Percentiles rank a stretch among this genome's conserved stretches.
Evolutionary conservation across 2,113 vertebrate species (phyloP).

Genomic region (Phylloscopus trochilus): DNA sequence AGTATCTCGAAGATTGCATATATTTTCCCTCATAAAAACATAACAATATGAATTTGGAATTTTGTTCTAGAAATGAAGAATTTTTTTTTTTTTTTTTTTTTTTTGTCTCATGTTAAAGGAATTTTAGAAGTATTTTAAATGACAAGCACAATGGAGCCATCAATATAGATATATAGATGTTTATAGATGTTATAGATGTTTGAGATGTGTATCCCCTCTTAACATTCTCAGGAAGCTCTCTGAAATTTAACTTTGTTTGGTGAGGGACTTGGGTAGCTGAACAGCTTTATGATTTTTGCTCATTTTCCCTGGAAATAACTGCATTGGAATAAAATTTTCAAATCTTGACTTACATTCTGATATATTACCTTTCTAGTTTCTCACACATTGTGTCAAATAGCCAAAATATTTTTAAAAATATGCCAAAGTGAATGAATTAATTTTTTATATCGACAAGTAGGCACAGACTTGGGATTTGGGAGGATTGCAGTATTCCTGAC

Average conservation of each 20-base stretch:
- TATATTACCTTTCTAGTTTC: neutral
- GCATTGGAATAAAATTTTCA: neutral
- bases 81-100: neutral
- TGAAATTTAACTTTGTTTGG: neutral
- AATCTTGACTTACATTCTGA: neutral
- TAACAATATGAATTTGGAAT: neutral
- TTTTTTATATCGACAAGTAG: neutral
- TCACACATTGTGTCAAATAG: neutral
- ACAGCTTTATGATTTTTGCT: neutral
- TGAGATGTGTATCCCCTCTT: neutral
- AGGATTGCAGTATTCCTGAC: neutral
- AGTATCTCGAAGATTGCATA: neutral
- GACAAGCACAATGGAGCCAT: neutral
- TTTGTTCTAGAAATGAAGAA: neutral
- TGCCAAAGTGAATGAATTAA: fast-evolving
- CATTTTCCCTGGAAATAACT: neutral
- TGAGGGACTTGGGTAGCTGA: neutral
- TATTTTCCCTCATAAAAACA: neutral
- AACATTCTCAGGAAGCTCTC: neutral
- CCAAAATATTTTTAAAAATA: neutral
- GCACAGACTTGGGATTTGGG: neutral
- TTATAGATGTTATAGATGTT: too few species aligned
- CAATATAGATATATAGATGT: neutral
- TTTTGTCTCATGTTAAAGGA: neutral
- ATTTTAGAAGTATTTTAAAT: neutral